Evolutionary conservation across 2,113 vertebrate genomes (phyloP), one percentile per base, ranked within the genome.

Genomic region (Odontophorus gujanensis): DNA sequence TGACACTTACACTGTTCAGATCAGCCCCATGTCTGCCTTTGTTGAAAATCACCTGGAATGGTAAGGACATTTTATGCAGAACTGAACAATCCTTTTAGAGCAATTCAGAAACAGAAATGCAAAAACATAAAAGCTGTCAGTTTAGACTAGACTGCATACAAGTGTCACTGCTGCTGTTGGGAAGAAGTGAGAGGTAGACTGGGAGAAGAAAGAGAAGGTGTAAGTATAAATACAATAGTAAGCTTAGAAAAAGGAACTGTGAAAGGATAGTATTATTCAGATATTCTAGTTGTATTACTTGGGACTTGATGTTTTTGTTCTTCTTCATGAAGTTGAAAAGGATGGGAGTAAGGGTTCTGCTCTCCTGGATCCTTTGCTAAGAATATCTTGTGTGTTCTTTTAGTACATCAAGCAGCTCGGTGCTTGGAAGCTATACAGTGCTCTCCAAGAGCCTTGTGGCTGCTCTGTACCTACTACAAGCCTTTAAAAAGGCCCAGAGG

Each of bases 11-110:
- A 99, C 99, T 5, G 99, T 99, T 87, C 99, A 99, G 96, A 99
- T 99, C 97, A 99, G 99, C 96, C 99, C 99, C 78, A 99, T 99
- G 99, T 99, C 99, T 28, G 99, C 99, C 2, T 99, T 99, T 81
- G 99, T 99, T 42, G 99, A 99, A 97, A 99, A 99, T 89, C 99
- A 99, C 96, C 98, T 99, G 75, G 99, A 99, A 98, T 99, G 99
- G 99, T 99, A 96, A 97, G 97, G 87, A 63, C 6, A 18, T 86
- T 83, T 68, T 68, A 43, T 38, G 25, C 47, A 73, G 34, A 89
- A 34, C 5, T 17, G 17, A 83, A 36, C 4, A 58, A 34, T 83
- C 61, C 19, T 80, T 85, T 72, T 47, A 78, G 21, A 90, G 36
- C 51, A 66, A 14, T 58, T 15, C 19, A 38, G 61, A 77, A 40